A percentile compares a stretch with the other conserved stretches of the same genome.
phyloP scores from a whole-genome alignment of 2,888 invertebrate species.

The Schrankia costaestrigalis region DNA sequence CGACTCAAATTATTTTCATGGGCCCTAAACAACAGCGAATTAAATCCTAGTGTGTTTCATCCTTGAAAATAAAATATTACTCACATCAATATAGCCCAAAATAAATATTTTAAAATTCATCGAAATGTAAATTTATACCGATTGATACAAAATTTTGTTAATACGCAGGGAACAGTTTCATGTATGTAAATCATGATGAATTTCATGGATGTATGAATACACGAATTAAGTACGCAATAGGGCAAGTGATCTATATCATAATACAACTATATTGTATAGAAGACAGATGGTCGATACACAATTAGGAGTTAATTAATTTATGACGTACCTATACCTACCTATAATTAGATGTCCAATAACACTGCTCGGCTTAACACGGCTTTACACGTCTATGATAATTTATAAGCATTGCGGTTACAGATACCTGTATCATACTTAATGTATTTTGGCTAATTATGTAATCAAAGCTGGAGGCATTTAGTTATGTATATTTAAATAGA shows the following conservation, averaged over 20 bases:
- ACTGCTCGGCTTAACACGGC: constrained; percentile 46
- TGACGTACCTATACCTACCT: constrained; percentile 49
- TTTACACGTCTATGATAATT: constrained; percentile 38
- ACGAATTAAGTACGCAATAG: constrained; percentile 33
- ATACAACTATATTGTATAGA: constrained; percentile 25
- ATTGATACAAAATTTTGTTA: constrained; percentile 28
- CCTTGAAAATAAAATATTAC: too few relatives aligned
- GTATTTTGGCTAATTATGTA: background rate
- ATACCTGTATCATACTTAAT: constrained; percentile 1
- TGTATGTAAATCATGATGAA: constrained; percentile 35
- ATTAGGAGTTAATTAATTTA: constrained; percentile 74
- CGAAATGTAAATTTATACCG: constrained; percentile 26
- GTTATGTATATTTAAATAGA: too few relatives aligned
- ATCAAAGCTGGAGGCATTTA: too few relatives aligned
- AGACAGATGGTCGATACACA: constrained; percentile 51
- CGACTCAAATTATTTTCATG: too few relatives aligned
- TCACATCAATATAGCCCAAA: too few relatives aligned
- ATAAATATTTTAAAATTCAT: constrained; percentile 10
- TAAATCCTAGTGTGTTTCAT: too few relatives aligned
- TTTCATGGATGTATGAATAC: constrained; percentile 33
- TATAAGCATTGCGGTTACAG: constrained; percentile 37
- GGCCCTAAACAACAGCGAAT: too few relatives aligned
- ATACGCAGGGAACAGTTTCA: constrained; percentile 28
- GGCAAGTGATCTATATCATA: constrained; percentile 29
- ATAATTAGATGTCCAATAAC: constrained; percentile 62